Conservation (phyloP, 2,113 vertebrate species). For the Chlamydotis undulata region DNA sequence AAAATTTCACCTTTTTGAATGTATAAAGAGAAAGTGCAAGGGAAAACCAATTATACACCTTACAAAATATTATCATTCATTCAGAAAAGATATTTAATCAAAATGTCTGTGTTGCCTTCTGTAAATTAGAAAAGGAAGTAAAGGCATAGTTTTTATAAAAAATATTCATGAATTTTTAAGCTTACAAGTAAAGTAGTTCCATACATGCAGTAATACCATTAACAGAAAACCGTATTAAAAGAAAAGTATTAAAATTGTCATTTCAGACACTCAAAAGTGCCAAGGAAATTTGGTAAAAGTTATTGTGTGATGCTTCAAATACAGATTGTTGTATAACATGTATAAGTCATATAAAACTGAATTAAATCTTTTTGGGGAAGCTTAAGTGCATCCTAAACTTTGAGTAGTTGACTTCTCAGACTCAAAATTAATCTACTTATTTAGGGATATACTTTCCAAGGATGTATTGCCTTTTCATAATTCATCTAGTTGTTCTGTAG, state of each 20-base stretch:
- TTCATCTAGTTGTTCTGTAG: not conserved
- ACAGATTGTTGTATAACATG: not conserved
- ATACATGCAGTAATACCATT: fast-evolving
- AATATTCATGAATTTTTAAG: not conserved
- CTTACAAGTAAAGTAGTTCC: not conserved
- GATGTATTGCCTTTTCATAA: not conserved
- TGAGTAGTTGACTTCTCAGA: not conserved
- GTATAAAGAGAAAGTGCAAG: not conserved
- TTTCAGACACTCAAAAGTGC: not conserved
- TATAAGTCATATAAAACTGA: not conserved
- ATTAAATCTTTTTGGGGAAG: not conserved
- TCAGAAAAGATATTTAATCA: not conserved
- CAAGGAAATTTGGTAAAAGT: not conserved
- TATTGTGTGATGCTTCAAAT: not conserved
- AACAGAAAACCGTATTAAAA: not conserved
- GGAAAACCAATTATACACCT: not conserved
- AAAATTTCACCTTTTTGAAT: not conserved
- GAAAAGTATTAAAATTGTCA: not conserved
- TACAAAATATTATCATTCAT: not conserved
- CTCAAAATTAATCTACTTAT: not conserved
- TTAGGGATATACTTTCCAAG: not conserved
- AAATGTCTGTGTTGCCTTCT: not conserved
- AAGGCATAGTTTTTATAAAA: not conserved
- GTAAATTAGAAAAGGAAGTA: not conserved
- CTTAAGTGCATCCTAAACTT: not conserved